These are phyloP conservation scores for Halotydeus destructor DNA, from an alignment of 1,140 invertebrate species.

Conservation along the genomic window DNA sequence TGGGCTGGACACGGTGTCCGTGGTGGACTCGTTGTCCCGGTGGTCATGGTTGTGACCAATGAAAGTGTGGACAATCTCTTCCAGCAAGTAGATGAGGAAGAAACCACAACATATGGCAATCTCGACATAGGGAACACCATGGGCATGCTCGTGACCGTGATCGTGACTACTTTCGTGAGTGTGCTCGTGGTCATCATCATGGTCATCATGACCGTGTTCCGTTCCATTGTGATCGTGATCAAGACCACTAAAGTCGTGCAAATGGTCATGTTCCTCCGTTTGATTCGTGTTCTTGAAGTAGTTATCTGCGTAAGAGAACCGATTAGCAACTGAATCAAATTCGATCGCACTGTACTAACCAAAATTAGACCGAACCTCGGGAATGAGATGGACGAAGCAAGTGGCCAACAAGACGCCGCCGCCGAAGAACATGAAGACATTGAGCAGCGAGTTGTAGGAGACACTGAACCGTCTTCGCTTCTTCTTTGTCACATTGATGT, in stretches of 20 bases:
- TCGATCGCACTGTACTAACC: no score
- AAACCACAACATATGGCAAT: conserved; percentile 50
- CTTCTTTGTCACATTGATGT: no score
- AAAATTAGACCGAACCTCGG: conserved; percentile 43
- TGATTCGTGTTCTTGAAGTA: background rate
- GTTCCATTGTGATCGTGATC: background rate
- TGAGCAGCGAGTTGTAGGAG: conserved; percentile 17
- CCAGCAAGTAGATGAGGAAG: conserved; percentile 61
- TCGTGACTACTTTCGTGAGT: background rate
- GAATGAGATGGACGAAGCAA: conserved; percentile 55
- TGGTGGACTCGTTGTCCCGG: background rate
- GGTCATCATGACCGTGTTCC: conserved; percentile 1
- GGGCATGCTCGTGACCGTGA: background rate
- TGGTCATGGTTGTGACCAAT: conserved; percentile 3
- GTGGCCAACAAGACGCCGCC: conserved; percentile 64
- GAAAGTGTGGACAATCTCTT: conserved; percentile 40
- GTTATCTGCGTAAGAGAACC: no score
- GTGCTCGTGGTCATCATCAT: background rate
- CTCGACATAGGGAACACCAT: conserved; percentile 40
- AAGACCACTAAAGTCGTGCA: background rate
- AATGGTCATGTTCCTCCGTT: background rate
- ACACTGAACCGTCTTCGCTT: background rate
- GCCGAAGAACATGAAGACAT: conserved; percentile 51
- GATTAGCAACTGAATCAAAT: no score
- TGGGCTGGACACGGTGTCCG: background rate